Percentiles rank a stretch among this genome's conserved stretches.
These are phyloP conservation scores for Drosophila anomalata DNA, from an alignment of 2,888 invertebrate genomes.

Conservation along the genomic window DNA sequence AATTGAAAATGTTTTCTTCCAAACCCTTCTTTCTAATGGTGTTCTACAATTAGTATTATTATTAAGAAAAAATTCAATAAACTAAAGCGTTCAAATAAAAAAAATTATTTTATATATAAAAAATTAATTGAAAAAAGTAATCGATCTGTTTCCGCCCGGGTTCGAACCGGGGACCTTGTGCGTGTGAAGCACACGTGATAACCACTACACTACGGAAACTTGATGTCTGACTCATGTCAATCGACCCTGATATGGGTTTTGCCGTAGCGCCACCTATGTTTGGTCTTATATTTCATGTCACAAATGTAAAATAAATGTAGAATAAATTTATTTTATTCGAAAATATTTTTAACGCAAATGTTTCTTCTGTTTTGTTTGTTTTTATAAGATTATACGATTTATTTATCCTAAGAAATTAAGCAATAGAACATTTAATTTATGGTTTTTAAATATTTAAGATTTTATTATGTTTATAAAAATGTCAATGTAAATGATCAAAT, in stretches of 20 bases:
- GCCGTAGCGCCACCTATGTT: constrained; percentile 48
- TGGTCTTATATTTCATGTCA: background rate
- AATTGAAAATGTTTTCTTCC: too few species aligned
- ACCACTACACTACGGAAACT: constrained; percentile 84
- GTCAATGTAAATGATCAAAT: constrained; percentile 17
- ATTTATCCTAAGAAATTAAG: too few species aligned
- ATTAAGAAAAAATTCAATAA: background rate
- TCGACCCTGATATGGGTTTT: background rate
- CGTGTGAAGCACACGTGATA: constrained; percentile 84
- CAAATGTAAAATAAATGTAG: background rate
- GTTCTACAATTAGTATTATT: background rate
- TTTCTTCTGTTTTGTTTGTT: too few species aligned
- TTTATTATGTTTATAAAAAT: constrained; percentile 6
- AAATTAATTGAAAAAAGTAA: constrained; percentile 15
- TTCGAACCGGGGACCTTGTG: constrained; percentile 84
- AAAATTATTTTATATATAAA: background rate
- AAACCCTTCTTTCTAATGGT: background rate
- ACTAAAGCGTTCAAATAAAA: background rate
- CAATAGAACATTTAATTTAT: background rate
- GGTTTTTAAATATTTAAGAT: constrained; percentile 7
- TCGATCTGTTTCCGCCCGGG: constrained; percentile 81
- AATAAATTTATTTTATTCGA: too few species aligned
- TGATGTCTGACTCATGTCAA: fast-evolving
- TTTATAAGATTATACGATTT: too few species aligned
- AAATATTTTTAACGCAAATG: too few species aligned